Evolutionary conservation across 2,113 vertebrate genomes (phyloP).

Genomic region (Atherinomorus stipes): DNA sequence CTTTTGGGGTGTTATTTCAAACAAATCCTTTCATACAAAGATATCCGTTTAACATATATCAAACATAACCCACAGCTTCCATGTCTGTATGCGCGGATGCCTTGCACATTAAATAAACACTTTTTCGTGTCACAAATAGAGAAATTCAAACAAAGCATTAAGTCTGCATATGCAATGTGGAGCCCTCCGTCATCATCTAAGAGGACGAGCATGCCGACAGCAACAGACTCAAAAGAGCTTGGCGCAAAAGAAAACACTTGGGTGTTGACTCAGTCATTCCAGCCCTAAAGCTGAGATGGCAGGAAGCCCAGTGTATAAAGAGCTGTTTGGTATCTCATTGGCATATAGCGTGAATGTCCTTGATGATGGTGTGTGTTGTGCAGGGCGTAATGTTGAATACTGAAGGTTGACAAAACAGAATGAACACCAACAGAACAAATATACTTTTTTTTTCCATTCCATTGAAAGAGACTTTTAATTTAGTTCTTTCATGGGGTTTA

Average conservation of each 20-base stretch:
- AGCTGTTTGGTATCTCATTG: constrained; percentile 8
- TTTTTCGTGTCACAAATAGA: constrained; percentile 15
- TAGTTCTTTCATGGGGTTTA: neutral
- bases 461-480: neutral
- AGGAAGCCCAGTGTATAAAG: constrained; percentile 18
- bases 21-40: too few relatives aligned
- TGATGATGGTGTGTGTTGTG: neutral
- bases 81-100: neutral
- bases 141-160: neutral
- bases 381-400: neutral
- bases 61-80: neutral
- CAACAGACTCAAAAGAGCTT: constrained; percentile 24
- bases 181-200: constrained; percentile 9
- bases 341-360: constrained; percentile 18
- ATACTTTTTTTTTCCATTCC: neutral
- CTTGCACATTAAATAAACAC: neutral
- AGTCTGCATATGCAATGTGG: neutral
- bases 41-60: too few relatives aligned
- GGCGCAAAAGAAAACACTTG: constrained; percentile 13
- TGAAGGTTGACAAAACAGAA: neutral
- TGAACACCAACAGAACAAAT: neutral
- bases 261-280: constrained; percentile 36
- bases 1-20: too few relatives aligned
- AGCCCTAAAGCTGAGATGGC: constrained; percentile 36
- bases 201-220: constrained; percentile 17